phyloP scores from a whole-genome alignment of 2,888 invertebrate species.

The Melanophora roralis region DNA sequence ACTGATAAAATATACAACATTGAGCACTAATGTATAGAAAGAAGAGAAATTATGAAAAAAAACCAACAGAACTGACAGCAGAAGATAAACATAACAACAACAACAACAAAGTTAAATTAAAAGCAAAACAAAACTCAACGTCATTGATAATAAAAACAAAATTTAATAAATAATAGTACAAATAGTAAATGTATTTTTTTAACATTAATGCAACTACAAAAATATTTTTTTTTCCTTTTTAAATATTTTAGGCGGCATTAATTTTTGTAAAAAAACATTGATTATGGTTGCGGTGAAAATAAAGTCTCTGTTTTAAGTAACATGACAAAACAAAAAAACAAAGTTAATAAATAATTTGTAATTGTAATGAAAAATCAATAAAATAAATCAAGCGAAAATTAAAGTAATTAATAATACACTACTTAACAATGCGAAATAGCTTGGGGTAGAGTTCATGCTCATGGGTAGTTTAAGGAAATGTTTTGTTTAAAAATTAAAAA shows the following conservation, averaged over 20 bases:
- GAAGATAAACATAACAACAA: background rate
- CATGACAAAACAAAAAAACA: constrained; percentile 2
- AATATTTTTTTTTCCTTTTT: background rate
- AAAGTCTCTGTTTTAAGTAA: background rate
- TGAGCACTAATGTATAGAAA: background rate
- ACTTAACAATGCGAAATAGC: constrained; percentile 8
- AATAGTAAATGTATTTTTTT: background rate
- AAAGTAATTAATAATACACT: constrained; percentile 10
- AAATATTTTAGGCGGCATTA: constrained; percentile 9
- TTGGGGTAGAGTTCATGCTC: background rate
- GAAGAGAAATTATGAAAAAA: background rate
- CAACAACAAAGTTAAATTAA: background rate
- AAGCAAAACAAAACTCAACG: constrained; percentile 9
- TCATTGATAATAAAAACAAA: constrained; percentile 26
- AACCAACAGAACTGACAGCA: background rate
- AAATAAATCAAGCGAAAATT: constrained; percentile 17
- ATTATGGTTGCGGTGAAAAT: constrained; percentile 20
- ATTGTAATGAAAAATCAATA: background rate
- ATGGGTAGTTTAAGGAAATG: no score
- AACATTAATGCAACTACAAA: constrained; percentile 21
- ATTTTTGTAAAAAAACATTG: constrained; percentile 12
- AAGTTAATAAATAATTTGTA: constrained; percentile 9
- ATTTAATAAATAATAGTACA: background rate
- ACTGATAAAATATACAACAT: constrained; percentile 15
- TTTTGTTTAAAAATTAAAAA: no score